Evolutionary conservation across 1,140 invertebrate species (phyloP), one percentile per base, ranked within the genome.

Genomic region (Drosophila equinoxialis): DNA sequence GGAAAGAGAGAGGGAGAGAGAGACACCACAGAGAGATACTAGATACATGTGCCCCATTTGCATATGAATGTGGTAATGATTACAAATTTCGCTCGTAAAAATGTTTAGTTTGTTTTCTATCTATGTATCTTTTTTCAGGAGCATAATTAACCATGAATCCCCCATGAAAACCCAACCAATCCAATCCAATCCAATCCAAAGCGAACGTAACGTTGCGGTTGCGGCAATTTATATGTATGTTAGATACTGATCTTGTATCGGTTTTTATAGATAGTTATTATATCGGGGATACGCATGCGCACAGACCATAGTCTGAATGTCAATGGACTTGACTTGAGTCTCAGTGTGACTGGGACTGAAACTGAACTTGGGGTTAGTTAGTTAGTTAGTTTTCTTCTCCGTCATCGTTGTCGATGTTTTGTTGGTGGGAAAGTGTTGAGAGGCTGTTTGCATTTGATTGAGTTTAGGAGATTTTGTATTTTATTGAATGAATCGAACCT

Each of bases 71-170:
- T 89, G 84, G 84, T 87, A 89, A 89, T 89, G 84, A 89, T 89
- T 89, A 89, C 84, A 89, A 89, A 89, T 89, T 89, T 89, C 84
- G 84, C 84, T 89, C 84, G 84, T 89, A 89, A 89, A 89, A 89
- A 89, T 89, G 84, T 89, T 89, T 77, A 78, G 77, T 74, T 87
- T 76, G 68, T 75, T 71, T 79, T 84, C 17, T 10, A 10, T 51
- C 17, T 51, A 54, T 60, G 42, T 63, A 42, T 42, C 17, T 71
- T 41, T 63, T 71, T 42, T 76, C 45, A 60, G 77, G 64, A 74
- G 79, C 79, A 86, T 86, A 86, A 86, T 86, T 86, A 86, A 86
- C 83, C 79, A 83, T 83, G 77, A 71, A 82, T 82, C 79, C 76
- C 45, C 37, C 3, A 51, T 30, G 30, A 30, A 57, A 45, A 14